Conservation (phyloP, 2,888 invertebrate species). For the Nymphalis polychloros region DNA sequence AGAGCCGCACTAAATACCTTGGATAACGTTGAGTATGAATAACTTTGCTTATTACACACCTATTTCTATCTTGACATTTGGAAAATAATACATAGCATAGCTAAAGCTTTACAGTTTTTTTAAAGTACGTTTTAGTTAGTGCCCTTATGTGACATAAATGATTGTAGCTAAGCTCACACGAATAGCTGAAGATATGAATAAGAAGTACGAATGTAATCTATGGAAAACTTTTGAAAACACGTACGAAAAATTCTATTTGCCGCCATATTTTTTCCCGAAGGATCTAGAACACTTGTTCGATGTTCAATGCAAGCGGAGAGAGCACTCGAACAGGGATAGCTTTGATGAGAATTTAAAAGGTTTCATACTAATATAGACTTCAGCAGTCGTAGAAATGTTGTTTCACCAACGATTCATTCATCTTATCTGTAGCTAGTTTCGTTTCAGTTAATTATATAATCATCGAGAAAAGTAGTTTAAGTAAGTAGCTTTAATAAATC, state of each 20-base stretch:
- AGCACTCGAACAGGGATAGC: conserved; percentile 51
- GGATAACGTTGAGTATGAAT: too few species aligned
- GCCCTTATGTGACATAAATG: not conserved
- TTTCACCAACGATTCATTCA: conserved; percentile 16
- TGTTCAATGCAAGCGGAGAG: conserved; percentile 53
- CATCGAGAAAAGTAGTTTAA: not conserved
- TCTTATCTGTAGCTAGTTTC: conserved; percentile 2
- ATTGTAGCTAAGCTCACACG: conserved; percentile 57
- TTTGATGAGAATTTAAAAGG: conserved; percentile 79
- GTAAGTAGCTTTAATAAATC: not conserved
- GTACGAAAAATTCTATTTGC: conserved; percentile 45
- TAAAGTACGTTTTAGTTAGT: too few species aligned
- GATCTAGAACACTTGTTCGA: conserved; percentile 54
- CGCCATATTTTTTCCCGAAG: conserved; percentile 58
- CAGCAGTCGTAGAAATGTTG: conserved; percentile 70
- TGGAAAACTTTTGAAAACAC: conserved; percentile 41
- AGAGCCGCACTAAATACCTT: too few species aligned
- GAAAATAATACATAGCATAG: too few species aligned
- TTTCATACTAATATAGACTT: conserved; percentile 66
- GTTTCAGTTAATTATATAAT: conserved; percentile 1
- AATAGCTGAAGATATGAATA: conserved; percentile 52
- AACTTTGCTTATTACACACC: too few species aligned
- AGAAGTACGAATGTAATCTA: conserved; percentile 41
- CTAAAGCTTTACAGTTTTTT: too few species aligned
- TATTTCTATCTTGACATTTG: too few species aligned